Evolutionary conservation across 2,888 invertebrate genomes (phyloP).

Genomic region (Callyntrura sp.): DNA sequence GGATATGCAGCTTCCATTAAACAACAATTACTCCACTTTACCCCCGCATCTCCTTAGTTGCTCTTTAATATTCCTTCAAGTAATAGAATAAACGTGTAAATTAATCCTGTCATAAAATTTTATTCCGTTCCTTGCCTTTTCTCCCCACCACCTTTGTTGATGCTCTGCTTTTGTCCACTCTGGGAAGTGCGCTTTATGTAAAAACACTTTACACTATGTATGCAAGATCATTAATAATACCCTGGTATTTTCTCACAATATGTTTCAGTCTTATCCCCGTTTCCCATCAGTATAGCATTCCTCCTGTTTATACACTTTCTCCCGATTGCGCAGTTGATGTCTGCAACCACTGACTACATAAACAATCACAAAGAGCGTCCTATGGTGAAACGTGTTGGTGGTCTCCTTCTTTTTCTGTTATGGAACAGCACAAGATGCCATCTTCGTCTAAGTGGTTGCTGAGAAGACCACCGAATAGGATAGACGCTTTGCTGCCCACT

Average conservation of each 20-base stretch:
- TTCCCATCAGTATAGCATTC: background rate
- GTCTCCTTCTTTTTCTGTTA: no score
- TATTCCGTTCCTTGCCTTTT: background rate
- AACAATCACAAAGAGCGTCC: background rate
- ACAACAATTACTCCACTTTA: conserved; percentile 48
- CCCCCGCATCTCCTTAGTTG: conserved; percentile 16
- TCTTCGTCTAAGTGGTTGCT: background rate
- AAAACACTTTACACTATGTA: conserved; percentile 39
- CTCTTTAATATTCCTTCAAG: conserved; percentile 40
- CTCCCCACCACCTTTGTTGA: no score
- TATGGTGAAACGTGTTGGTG: background rate
- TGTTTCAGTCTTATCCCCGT: conserved; percentile 22
- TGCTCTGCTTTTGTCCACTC: background rate
- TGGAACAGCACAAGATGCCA: background rate
- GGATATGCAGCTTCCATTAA: conserved; percentile 39
- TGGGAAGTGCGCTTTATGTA: background rate
- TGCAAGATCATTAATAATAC: conserved; percentile 20
- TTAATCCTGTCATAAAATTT: conserved; percentile 51
- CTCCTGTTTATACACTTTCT: background rate
- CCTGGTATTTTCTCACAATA: conserved; percentile 13
- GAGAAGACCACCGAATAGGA: background rate
- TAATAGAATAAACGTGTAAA: background rate
- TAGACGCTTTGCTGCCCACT: background rate
- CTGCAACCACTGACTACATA: background rate
- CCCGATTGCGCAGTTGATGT: background rate